Evolutionary conservation across 1,140 invertebrate genomes (phyloP), one percentile per base, ranked within the genome.

Genomic region (Ceratina calcarata): DNA sequence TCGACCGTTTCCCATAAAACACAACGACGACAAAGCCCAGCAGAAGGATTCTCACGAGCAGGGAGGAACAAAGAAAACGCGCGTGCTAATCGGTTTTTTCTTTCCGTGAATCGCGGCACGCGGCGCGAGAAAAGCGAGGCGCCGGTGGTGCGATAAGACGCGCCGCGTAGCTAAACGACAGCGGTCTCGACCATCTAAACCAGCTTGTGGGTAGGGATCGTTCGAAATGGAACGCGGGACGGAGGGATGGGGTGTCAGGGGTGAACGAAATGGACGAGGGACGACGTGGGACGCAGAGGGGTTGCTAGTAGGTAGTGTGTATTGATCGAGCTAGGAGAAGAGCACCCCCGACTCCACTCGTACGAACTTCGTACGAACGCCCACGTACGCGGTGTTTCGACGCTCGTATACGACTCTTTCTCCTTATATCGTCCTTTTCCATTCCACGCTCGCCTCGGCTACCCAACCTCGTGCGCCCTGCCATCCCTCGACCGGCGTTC

Each of bases 241-340:
- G 58, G 82, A n/a, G 20, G 58, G 73, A 77, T 64, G 72, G 68
- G 66, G 80, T 68, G 75, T 77, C 79, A 78, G 79, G 72, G 72
- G 78, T 81, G 61, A 68, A 70, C 75, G 78, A 75, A 75, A 82
- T 80, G 78, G 86, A 74, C 78, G 86, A 83, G 82, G 80, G 82
- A 78, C 68, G 86, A 70, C 74, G 72, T 74, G 73, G 73, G 61
- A 76, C 71, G 82, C 51, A 65, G 69, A 80, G 85, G 85, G 85
- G 79, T 79, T 82, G 82, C 78, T 71, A 81, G 78, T 81, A 84
- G 81, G 78, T 81, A 84, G 89, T 89, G 86, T 88, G 89, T 91
- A 91, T 91, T 91, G 90, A 91, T 91, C 90, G 89, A 88, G 72
- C 81, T 70, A 78, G 74, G 66, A 86, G 78, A 87, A 32, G 83